Base-by-base conservation (phyloP, 1,140 invertebrate species). In the Zeugodacus cucurbitae region DNA sequence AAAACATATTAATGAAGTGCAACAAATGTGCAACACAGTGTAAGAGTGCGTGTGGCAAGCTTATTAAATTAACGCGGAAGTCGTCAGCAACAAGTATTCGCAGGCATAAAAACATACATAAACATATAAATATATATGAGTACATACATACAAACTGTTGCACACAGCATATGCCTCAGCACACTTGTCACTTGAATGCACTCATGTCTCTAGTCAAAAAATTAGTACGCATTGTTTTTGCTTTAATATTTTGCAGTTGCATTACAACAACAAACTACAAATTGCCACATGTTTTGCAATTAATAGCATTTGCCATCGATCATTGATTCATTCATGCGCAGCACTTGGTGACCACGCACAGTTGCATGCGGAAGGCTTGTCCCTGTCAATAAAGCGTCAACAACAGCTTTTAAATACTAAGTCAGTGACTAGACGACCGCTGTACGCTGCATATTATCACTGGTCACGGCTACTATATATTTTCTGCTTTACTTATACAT, bases 1-100 rank as follows among this genome's bases (percentile, higher is more conserved):
- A 48, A 54, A 48, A 48, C 44, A 48, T 17, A 48, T 82, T 82
- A 44, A 48, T 48, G 11, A n/a, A 48, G 67, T 82, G 67, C 32
- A 70, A 64, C 62, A 64, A 64, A 64, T 70, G 32, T 22, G 32
- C 34, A 74, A 41, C 34, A 7, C 37, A 74, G 29, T 1, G 32
- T 8, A n/a, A 0, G 22, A n/a, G 20, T 78, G 20, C 26, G 37
- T 48, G 74, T 82, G 74, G 74, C 74, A 82, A 8, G 74, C 41
- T 82, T 82, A 82, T 82, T 82, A 48, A 54, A 82, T 82, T 82
- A 82, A 82, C 44, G n/a, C 74, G 74, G 74, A 82, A 82, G 74
- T 82, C 74, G 74, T n/a, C 74, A 82, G 41, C 74, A 7, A n/a
- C 2, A n/a, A n/a, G 14, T 54, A 4, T 14, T 54, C 44, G 20